Evolutionary conservation across 2,888 invertebrate genomes (phyloP), one percentile per base, ranked within the genome.

Genomic region (Hirtodrosophila alboralis): DNA sequence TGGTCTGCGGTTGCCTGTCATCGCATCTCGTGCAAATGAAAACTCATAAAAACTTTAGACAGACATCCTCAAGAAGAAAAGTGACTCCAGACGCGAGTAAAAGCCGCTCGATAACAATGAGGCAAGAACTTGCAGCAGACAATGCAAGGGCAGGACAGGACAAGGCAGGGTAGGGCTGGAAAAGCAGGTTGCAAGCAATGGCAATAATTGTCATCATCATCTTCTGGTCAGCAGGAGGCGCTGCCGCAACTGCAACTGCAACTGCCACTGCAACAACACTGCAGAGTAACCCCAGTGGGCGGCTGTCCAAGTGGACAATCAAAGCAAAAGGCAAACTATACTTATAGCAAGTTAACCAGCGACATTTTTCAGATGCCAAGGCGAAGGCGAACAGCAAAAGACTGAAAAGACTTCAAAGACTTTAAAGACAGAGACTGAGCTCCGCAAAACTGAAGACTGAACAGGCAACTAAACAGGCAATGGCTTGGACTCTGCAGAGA

Each of bases 321-420:
- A 68, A 33, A 69, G 71, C 74, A 65, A 78, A 75, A 60, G 68
- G 68, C 72, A 75, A 78, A 84, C 75, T 61, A 60, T 72, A 81
- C 85, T 78, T 78, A 83, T 75, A 85, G 84, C 80, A 80, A 85
- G 84, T 85, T 83, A 80, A 71, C 80, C 76, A 73, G 66, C 80
- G 80, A 85, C 80, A 85, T 81, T 81, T 81, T 81, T 85, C 60
- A 85, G 74, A 81, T 81, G 86, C 80, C 86, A 74, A 51, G 53
- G 68, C 70, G 52, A 61, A 75, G 58, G 57, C 65, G 54, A 62
- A 41, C 65, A 60, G 62, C 36, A 60, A 68, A 53, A 56, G 51
- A 60, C 60, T 56, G 56, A 66, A 77, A 45, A 51, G 45, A 51
- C 57, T 56, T 41, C 16, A 14, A 28, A 56, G 45, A 49, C 21